These are phyloP conservation scores for Eumerus sabulonum DNA, from an alignment of 2,888 invertebrate genomes.

Conservation along the genomic window DNA sequence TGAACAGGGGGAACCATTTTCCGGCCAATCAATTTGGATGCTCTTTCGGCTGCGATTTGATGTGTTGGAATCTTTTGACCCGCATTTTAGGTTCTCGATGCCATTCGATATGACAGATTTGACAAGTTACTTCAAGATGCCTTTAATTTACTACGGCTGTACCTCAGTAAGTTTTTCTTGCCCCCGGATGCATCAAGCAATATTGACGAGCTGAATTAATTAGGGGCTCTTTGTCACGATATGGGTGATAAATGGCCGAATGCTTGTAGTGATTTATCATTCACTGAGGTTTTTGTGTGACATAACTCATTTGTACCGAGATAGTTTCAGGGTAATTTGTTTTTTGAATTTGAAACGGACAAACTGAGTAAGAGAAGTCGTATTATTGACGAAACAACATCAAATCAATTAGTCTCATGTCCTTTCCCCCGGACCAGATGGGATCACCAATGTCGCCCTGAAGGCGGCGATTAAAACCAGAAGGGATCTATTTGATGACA, in stretches of 20 bases:
- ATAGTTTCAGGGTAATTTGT: too few species aligned
- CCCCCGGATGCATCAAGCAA: neutral
- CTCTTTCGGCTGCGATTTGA: neutral
- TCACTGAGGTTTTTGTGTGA: neutral
- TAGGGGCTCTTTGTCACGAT: neutral
- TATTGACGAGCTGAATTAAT: neutral
- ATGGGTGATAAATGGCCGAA: neutral
- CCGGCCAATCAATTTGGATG: constrained; percentile 15
- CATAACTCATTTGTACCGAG: neutral
- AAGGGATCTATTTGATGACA: too few species aligned
- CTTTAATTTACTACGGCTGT: neutral
- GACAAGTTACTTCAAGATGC: neutral
- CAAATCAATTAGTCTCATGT: too few species aligned
- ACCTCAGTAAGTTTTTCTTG: too few species aligned
- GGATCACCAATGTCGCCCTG: too few species aligned
- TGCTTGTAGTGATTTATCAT: neutral
- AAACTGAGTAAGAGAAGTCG: too few species aligned
- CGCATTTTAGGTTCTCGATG: neutral
- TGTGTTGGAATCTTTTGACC: neutral
- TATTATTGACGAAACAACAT: too few species aligned
- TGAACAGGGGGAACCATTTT: constrained; percentile 41
- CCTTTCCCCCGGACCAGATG: too few species aligned
- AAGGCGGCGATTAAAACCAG: too few species aligned
- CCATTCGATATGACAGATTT: neutral
- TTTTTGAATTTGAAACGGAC: too few species aligned